These are phyloP conservation scores for Mixornis gularis DNA, from an alignment of 2,113 vertebrate genomes.

Conservation along the genomic window DNA sequence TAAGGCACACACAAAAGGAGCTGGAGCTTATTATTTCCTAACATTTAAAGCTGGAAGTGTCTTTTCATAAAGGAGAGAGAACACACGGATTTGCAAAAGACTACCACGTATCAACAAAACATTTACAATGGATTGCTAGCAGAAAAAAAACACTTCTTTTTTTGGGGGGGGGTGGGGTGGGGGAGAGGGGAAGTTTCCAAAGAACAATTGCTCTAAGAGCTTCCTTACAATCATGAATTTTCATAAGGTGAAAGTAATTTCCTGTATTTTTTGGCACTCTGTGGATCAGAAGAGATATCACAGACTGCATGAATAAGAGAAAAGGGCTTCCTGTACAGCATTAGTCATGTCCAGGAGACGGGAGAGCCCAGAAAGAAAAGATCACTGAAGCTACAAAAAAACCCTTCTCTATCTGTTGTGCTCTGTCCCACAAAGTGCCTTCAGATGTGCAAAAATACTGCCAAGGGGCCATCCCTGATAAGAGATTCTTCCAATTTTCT, in stretches of 20 bases:
- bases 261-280: constrained; percentile 54
- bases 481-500: background rate
- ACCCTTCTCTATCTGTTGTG: background rate
- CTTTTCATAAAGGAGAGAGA: background rate
- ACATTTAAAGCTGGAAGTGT: background rate
- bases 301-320: background rate
- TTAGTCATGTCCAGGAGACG: constrained; percentile 16
- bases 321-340: constrained; percentile 37
- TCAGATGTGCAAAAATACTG: background rate
- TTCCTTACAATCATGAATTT: constrained; percentile 64
- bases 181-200: background rate
- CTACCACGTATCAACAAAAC: background rate
- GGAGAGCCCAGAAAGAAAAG: constrained; percentile 2
- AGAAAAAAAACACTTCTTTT: background rate
- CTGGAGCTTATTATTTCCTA: background rate
- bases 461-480: background rate
- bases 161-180: no score
- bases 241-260: constrained; percentile 67
- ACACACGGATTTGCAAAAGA: background rate
- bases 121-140: background rate
- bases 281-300: constrained; percentile 27
- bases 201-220: background rate
- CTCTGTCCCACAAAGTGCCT: background rate
- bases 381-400: background rate
- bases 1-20: background rate